Base-by-base conservation (phyloP, 2,797 vertebrate species). In the Apogon hyalosoma region DNA sequence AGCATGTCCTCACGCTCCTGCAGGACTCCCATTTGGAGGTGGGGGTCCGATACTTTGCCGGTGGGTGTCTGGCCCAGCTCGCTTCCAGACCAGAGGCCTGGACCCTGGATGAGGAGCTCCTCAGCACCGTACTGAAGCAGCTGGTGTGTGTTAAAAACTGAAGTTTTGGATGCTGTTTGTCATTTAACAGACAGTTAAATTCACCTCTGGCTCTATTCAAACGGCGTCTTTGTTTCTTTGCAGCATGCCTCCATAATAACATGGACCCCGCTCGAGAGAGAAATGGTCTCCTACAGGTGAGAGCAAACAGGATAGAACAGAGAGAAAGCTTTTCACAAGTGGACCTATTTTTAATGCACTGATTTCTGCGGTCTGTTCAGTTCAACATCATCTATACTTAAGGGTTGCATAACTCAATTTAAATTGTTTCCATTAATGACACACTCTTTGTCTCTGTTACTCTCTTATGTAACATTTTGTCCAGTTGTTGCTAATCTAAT, bases 281-380 rank as follows among this genome's bases (percentile, higher is more conserved):
- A 96, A 84, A 97, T 98, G 94, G 95, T 99, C 76, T 96, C 96
- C 50, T 98, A 99, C 91, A 95, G 96, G 97, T 99, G 91, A 95
- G 63, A 69, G 11, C 24, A 11, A 4, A 50, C 13, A 16, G 4
- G 38, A 62, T 28, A 31, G 36, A 53, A n/a, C n/a, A 14, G 11
- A 58, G 11, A 24, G 3, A 33, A n/a, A 21, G 38, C 13, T 57
- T 31, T 18, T n/a, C 46, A 6, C 14, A 48, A 46, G 47, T 38
- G 18, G 3, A 4, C 12, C 31, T 1, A 7, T 42, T 51, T 53
- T 52, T 19, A 64, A 49, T 50, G 38, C 16, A 52, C 63, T 65
- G 24, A 33, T 15, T 45, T 39, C 53, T 53, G 36, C 11, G 55
- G 6, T 61, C 48, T 50, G 16, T 49, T 42, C 7, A 11, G 4